A percentile compares a stretch with the other conserved stretches of the same genome.
These are phyloP conservation scores for Nesometra sesokonis DNA, from an alignment of 35 echinoderm and acorn worm genomes.

Conservation along the genomic window DNA sequence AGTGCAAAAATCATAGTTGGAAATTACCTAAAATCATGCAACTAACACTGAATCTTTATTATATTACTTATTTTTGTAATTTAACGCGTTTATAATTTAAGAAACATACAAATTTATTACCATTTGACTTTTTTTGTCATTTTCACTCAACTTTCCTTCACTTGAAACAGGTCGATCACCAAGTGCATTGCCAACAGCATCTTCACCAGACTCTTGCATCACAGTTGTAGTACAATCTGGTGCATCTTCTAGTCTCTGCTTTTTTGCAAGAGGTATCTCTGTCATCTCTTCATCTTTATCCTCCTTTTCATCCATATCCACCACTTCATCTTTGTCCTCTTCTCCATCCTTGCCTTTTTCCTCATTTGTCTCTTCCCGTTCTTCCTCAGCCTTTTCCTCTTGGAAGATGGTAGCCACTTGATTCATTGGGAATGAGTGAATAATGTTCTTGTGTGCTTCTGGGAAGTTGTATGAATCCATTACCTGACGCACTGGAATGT, in stretches of 20 bases:
- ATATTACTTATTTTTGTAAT: too few relatives aligned
- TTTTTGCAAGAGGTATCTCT: too few relatives aligned
- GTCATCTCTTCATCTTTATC: too few relatives aligned
- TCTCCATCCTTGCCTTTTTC: background rate
- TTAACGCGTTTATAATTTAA: too few relatives aligned
- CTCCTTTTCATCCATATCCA: too few relatives aligned
- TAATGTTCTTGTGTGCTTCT: slow-evolving; percentile 7
- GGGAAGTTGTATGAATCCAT: slow-evolving; percentile 66
- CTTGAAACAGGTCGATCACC: background rate
- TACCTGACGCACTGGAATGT: slow-evolving; percentile 14
- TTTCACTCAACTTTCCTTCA: background rate
- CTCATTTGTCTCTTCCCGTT: background rate
- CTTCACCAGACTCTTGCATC: background rate
- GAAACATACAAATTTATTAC: too few relatives aligned
- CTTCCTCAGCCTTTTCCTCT: background rate
- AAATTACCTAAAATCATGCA: too few relatives aligned
- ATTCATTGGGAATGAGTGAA: slow-evolving; percentile 29
- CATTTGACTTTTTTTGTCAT: background rate
- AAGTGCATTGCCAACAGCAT: background rate
- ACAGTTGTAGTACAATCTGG: too few relatives aligned
- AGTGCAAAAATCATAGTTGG: too few relatives aligned
- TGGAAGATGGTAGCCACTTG: background rate
- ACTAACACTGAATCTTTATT: too few relatives aligned
- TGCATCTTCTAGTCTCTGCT: too few relatives aligned
- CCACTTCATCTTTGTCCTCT: slow-evolving; percentile 5